These are phyloP conservation scores for Micronycteris hirsuta DNA, from an alignment of 2,113 vertebrate genomes.

Conservation along the genomic window DNA sequence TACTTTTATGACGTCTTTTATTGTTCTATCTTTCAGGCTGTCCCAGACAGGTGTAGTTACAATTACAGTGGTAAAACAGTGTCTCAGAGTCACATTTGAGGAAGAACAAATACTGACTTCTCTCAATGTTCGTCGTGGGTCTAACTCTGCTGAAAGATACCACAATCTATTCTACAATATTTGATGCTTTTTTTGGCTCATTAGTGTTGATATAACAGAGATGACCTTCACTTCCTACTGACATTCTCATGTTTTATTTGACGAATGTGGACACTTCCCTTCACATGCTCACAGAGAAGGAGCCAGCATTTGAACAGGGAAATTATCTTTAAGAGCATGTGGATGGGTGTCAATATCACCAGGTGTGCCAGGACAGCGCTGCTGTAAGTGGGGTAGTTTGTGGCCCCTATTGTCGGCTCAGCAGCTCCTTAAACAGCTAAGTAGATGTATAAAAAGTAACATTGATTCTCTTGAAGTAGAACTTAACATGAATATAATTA, in stretches of 20 bases:
- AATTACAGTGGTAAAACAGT: not conserved
- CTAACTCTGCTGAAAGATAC: not conserved
- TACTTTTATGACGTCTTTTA: not conserved
- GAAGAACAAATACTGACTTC: not conserved
- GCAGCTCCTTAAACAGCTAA: slow-evolving; percentile 15
- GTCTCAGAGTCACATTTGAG: not conserved
- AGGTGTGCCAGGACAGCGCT: not conserved
- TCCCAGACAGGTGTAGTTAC: not conserved
- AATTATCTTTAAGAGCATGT: not conserved
- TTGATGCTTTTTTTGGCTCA: not conserved
- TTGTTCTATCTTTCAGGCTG: not conserved
- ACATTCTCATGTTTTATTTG: not conserved
- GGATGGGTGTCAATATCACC: not conserved
- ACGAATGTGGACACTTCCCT: not conserved
- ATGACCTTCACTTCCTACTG: not conserved
- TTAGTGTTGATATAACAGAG: slow-evolving; percentile 1
- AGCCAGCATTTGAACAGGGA: slow-evolving; percentile 14
- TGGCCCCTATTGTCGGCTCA: not conserved
- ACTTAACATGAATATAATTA: slow-evolving; percentile 9
- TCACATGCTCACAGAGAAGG: not conserved
- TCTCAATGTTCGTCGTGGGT: not conserved
- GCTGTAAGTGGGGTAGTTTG: not conserved
- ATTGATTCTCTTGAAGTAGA: slow-evolving; percentile 17
- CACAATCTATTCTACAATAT: not conserved
- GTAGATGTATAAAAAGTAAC: not conserved